Base-by-base conservation (phyloP, 2,797 vertebrate species). In the Chelonia mydas region DNA sequence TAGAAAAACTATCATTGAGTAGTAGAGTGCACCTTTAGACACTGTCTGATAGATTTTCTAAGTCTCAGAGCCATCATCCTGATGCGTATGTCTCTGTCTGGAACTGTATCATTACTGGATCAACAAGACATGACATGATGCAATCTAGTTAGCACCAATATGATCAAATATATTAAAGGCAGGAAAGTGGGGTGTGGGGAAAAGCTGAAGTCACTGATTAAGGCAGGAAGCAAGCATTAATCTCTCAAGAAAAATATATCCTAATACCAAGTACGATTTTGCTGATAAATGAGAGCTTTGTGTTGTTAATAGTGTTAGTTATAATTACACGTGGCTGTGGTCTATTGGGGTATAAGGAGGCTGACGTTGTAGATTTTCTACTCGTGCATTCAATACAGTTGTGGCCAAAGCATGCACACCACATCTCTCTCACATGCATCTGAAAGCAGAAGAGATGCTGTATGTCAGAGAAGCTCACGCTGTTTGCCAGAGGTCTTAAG, bases 401-500 rank as follows among this genome's bases (percentile, higher is more conserved):
- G 7, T 4, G 3, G 47, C 91, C 86, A 74, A 15, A n/a, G 21
- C 76, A 27, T 79, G 77, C 77, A 41, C 68, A 45, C 41, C 50
- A 33, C 41, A 91, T 37, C 83, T 33, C 9, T 5, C 65, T 11
- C 19, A 21, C n/a, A 23, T 19, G 82, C 27, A 37, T 81, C 88
- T 84, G 79, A 82, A 41, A 50, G 85, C 85, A 31, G 90, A 88
- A 92, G 87, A 93, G 68, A 94, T 57, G 72, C 3, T 2, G 89
- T 92, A 92, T 53, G 12, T 90, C 94, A 94, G 85, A 94, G 95
- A 83, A 92, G 91, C 95, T 90, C 93, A 92, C 0, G 10, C 93
- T 98, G 97, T 98, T 98, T 98, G 98, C 98, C 93, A 97, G 97
- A 98, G 97, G 98, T 97, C 97, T 98, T 98, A 98, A 94, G 97